phyloP scores from a whole-genome alignment of 2,113 vertebrate species.

The Leuciscus idus region DNA sequence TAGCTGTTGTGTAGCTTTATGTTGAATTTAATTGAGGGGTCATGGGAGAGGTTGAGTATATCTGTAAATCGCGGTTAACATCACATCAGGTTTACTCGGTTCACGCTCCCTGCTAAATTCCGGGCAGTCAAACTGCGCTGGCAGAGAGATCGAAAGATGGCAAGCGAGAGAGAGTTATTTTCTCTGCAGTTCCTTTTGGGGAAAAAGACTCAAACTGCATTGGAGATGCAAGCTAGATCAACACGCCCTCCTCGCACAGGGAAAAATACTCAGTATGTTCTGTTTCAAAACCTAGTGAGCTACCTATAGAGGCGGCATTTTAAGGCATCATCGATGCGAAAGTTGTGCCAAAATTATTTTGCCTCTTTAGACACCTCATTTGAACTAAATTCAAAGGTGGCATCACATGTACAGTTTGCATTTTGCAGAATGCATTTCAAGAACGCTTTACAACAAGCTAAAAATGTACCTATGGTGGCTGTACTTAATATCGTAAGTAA shows the following conservation, averaged over 20 bases:
- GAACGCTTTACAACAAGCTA: background rate
- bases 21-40: conserved; percentile 10
- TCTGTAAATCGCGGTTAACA: conserved; percentile 12
- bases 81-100: background rate
- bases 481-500: no score
- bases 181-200: conserved; percentile 17
- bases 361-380: background rate
- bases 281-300: background rate
- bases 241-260: background rate
- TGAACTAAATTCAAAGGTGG: background rate
- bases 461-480: background rate
- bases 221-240: background rate
- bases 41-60: conserved; percentile 3
- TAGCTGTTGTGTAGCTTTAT: background rate
- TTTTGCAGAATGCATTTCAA: background rate
- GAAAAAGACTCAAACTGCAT: conserved; percentile 7
- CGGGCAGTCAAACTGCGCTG: background rate
- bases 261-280: background rate
- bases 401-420: background rate
- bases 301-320: background rate
- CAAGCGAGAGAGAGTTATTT: conserved; percentile 13
- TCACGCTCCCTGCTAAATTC: background rate
- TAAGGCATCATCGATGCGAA: background rate
- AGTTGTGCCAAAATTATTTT: background rate
- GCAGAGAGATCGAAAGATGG: conserved; percentile 30